Base-by-base conservation (phyloP, 2,797 vertebrate species). In the Etheostoma perlongum region DNA sequence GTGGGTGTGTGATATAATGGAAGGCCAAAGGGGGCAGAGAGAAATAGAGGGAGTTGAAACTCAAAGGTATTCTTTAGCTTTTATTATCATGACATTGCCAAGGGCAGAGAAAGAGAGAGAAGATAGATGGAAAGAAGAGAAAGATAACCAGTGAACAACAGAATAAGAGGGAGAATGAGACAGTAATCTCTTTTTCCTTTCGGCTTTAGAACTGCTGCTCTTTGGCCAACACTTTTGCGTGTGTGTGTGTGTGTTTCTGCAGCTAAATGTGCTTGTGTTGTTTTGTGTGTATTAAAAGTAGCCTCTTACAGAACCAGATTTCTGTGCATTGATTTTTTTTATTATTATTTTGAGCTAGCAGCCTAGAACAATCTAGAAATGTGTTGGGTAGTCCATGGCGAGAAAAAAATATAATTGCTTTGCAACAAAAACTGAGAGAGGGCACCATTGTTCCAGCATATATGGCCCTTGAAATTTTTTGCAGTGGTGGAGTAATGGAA, bases 11-110 rank as follows among this genome's bases (percentile, higher is more conserved):
- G 82, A 88, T 85, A 91, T 92, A 92, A 92, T 93, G 91, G 88
- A 76, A 85, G 85, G 88, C 91, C 88, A 90, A 88, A 86, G 90
- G 92, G 92, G 65, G 80, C 82, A 81, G 60, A 84, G 76, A 89
- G 85, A 91, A 92, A 92, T 87, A 82, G 90, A 85, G 81, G 86
- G 81, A 90, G 85, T 89, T 30, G 74, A 90, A 91, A 91, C 87
- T 91, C 91, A 74, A 83, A 92, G 88, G 89, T 88, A 92, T 93
- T 92, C 90, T 90, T 92, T 89, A 86, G 91, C 90, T 93, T 94
- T 93, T 90, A 92, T 94, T 91, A 91, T 86, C 89, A 89, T 60
- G 59, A 82, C 87, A 88, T 86, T 82, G 89, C 91, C 82, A 72
- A 88, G 76, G 86, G 91, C 81, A 81, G 40, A 52, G 59, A 76